Evolutionary conservation across 1,140 invertebrate genomes (phyloP), one percentile per base, ranked within the genome.

Genomic region (Heliconius eleuchia): DNA sequence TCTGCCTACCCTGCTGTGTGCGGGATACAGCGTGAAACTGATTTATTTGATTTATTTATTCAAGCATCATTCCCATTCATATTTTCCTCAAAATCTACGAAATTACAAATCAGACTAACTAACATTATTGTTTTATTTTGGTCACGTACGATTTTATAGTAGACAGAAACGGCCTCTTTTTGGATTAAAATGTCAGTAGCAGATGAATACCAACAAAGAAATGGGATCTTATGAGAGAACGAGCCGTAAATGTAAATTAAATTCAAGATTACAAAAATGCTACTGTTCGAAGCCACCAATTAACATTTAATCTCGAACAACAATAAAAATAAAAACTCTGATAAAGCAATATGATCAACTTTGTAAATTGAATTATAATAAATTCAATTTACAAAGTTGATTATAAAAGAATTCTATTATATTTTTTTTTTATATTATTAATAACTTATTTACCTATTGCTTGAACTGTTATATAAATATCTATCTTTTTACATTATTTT

Each of bases 161-260:
- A 86, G 83, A 78, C 82, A 81, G 84, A 82, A 82, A 83, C 84
- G 80, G 82, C 78, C 86, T 86, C 83, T 84, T 85, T 89, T 88
- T 83, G 83, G 85, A 89, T 91, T 91, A 91, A 91, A 90, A 89
- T 77, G 89, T 90, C 89, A 88, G 83, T 86, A 80, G 79, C 90
- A 91, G 89, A 90, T 85, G 84, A 90, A 87, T 89, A 87, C 82
- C 77, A 81, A 85, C 79, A 83, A 85, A 82, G 81, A 85, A 82
- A 79, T 82, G 60, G 55, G 52, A 82, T 80, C 71, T 84, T 84
- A 80, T 81, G 73, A 81, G 70, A 74, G 74, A 79, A 80, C 73
- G 80, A 46, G 23, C 80, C 60, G 77, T 79, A 73, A 78, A 57
- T 83, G 39, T 72, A 76, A 82, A 79, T 79, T 82, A 79, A 79